Base-by-base conservation (phyloP, 2,888 invertebrate genomes). In the Cordilura impudica region DNA sequence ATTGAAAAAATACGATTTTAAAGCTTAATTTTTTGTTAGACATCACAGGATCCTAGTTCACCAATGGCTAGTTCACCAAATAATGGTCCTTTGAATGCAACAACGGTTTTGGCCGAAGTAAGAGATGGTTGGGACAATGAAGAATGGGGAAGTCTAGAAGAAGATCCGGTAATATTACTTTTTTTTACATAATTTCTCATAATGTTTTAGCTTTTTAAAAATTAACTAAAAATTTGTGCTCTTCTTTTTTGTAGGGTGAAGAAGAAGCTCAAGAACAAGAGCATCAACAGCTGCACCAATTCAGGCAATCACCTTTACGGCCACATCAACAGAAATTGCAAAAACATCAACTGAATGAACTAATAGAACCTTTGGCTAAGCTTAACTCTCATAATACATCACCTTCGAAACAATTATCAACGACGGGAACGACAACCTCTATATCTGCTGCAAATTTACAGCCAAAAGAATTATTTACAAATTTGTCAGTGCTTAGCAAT, bases 141-240 rank as follows among this genome's bases (percentile, higher is more conserved):
- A 85, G 96, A 96, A 88, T 96, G 96, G 96, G 95, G 95, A 65
- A 95, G 94, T 85, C 91, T 96, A 76, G 95, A 96, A 88, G 95
- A 96, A 87, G 95, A 95, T 89, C 95, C 95, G 84, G 95, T 95
- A 88, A 88, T 88, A n/a, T n/a, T n/a, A n/a, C n/a, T n/a, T n/a
- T n/a, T n/a, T n/a, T n/a, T n/a, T n/a, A n/a, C n/a, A n/a, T n/a
- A n/a, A n/a, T n/a, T n/a, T n/a, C n/a, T n/a, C n/a, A n/a, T n/a
- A n/a, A n/a, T n/a, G n/a, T n/a, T n/a, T n/a, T n/a, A n/a, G n/a
- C n/a, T n/a, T n/a, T n/a, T n/a, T n/a, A n/a, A n/a, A n/a, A n/a
- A n/a, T n/a, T n/a, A n/a, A n/a, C n/a, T n/a, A n/a, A n/a, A 19
- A 14, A 31, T 31, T 8, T 47, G 45, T 43, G 12, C 23, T 18